Conservation (phyloP, 2,888 invertebrate species). For the Autographa pulchrina region DNA sequence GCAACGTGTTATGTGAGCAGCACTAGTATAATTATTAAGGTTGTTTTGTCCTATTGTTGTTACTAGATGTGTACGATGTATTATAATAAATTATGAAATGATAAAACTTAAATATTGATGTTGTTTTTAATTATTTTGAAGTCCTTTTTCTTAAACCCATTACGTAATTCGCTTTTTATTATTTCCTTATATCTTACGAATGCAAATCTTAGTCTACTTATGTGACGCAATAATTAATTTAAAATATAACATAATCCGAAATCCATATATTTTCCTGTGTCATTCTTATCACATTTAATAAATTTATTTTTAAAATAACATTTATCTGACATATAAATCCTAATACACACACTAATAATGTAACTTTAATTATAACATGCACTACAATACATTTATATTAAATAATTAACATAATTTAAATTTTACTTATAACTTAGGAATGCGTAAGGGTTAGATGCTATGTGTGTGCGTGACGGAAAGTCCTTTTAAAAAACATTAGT, state of each 20-base stretch:
- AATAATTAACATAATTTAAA: conserved; percentile 26
- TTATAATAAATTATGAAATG: conserved; percentile 57
- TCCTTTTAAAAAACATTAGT: conserved; percentile 26
- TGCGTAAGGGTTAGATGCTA: conserved; percentile 23
- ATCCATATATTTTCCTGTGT: conserved; percentile 54
- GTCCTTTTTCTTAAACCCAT: neutral
- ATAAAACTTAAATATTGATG: conserved; percentile 25
- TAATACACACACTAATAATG: conserved; percentile 1
- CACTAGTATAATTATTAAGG: conserved; percentile 35
- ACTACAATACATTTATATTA: conserved; percentile 27
- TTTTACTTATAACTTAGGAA: conserved; percentile 36
- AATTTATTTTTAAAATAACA: conserved; percentile 34
- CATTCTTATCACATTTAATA: conserved; percentile 37
- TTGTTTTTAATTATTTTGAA: neutral
- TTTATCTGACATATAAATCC: conserved; percentile 12
- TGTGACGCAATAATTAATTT: conserved; percentile 57
- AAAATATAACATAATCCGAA: conserved; percentile 53
- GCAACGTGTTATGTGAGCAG: conserved; percentile 27
- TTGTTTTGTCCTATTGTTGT: conserved; percentile 63
- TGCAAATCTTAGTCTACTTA: neutral
- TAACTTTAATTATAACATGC: conserved; percentile 15
- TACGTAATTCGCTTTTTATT: neutral
- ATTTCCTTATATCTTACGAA: neutral
- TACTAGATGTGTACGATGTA: conserved; percentile 72
- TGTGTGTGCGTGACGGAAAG: conserved; percentile 8